These are phyloP conservation scores for Poecilia gillii DNA, from an alignment of 2,797 vertebrate genomes.

Conservation along the genomic window DNA sequence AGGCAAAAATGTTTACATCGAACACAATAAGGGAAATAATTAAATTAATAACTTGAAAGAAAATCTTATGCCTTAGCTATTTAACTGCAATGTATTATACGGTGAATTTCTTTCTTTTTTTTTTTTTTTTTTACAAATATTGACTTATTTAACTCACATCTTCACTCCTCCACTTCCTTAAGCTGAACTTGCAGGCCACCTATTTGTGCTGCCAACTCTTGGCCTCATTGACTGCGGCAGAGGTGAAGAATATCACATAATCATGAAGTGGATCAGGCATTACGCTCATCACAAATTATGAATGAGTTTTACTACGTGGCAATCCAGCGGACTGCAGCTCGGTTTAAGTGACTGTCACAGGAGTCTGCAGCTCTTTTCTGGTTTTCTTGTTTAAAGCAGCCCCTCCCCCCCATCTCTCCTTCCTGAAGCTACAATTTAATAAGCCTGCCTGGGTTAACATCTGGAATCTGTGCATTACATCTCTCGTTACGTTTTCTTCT, in stretches of 20 bases:
- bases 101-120: neutral
- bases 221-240: constrained; percentile 87
- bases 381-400: constrained; percentile 39
- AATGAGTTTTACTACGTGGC: constrained; percentile 78
- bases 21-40: constrained; percentile 11
- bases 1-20: constrained; percentile 40
- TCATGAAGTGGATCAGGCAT: constrained; percentile 93
- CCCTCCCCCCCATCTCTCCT: constrained; percentile 14
- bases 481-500: constrained; percentile 8
- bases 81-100: neutral
- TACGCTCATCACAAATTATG: constrained; percentile 92
- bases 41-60: constrained; percentile 16
- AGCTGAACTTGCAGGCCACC: constrained; percentile 77
- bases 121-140: neutral
- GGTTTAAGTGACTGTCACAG: constrained; percentile 74
- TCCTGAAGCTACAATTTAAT: constrained; percentile 38
- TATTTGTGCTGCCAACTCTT: constrained; percentile 75
- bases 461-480: constrained; percentile 32
- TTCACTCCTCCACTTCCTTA: constrained; percentile 55
- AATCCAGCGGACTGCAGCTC: constrained; percentile 58
- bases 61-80: neutral
- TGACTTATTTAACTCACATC: neutral
- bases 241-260: constrained; percentile 93
- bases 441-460: constrained; percentile 28
- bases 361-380: constrained; percentile 54